Base-by-base conservation (phyloP, 1,140 invertebrate species). In the Sitodiplosis mosellana region DNA sequence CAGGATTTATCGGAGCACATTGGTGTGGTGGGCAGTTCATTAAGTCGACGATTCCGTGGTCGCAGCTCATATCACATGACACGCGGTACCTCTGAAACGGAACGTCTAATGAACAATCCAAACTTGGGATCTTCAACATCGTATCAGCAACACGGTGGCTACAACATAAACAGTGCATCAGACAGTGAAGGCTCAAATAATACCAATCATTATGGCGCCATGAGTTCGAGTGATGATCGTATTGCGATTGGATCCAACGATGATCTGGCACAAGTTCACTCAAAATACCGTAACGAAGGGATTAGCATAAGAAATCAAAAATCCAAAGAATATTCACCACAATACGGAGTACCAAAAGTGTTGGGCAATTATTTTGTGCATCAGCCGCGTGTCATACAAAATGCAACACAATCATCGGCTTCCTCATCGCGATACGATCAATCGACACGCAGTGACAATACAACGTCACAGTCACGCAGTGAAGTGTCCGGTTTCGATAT, bases 1-100 rank as follows among this genome's bases (percentile, higher is more conserved):
- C 77, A 81, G 50, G 90, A 96, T 63, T 81, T 96, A 33, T 78
- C 84, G 46, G 89, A 96, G 59, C 90, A 96, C 62, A 74, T 94
- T 46, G 81, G 83, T 10, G 85, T 91, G 48, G 83, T 94, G 22
- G 76, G 83, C 53, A 81, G 79, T 49, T 80, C 81, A 2, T 69
- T 83, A 48, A 83, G 79, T 57, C 69, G 81, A 45, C 67, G 78
- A 48, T 74, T 84, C 50, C 72, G 81, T 48, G 80, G 81, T 36
- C 76, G 79, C 48, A 75, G 72, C 46, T 75, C 74, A 57, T 83
- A 83, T 62, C 77, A 77, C 41, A 74, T 81, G 56, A 60, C 80
- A 2, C 71, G 77, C 55, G 75, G 79, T 0, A 27, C 43, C n/a
- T 11, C 38, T 17, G 41, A 43, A 21, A 19, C 41, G 4, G 20